Base-by-base conservation (phyloP, 2,888 invertebrate species). In the Brassicogethes aeneus region DNA sequence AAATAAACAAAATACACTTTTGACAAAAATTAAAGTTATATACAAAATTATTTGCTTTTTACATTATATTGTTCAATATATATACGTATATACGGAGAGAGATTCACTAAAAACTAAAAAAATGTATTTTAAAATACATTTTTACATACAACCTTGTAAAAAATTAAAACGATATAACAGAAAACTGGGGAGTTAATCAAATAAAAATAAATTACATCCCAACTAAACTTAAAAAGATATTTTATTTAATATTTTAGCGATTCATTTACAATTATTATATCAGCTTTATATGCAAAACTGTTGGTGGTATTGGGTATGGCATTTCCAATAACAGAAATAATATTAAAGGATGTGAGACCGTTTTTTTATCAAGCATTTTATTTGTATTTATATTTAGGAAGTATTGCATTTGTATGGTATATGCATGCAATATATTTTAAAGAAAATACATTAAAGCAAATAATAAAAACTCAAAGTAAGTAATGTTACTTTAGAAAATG, bases 251-350 rank as follows among this genome's bases (percentile, higher is more conserved):
- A n/a, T 70, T 69, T 47, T 60, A 82, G 81, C 57, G 85, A 85
- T 65, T 80, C 81, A 31, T 63, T 86, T 43, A 82, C 82, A 50
- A 77, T 80, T 43, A 79, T 83, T 3, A 65, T 89, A 33, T 89
- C 89, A 31, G 85, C 85, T 2, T 72, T 91, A 16, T 93, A 92
- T 67, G 87, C 85, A 40, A 89, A 92, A 64, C 71, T 91, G 10
- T 67, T 93, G 43, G 85, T 92, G 10, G 83, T 92, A 3, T 70
- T 88, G 48, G 89, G 89, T 5, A 76, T 90, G 30, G 87, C 90
- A 12, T 81, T 93, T 56, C 91, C 92, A 2, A 78, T 92, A 45
- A 87, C 91, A 2, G 88, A 91, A 70, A 85, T 88, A 37, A 83
- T 90, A 46, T 84, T 87, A 2, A 76, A 78, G 36, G 79, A 80